Evolutionary conservation across 2,888 invertebrate genomes (phyloP).

Genomic region (Zele albiditarsus): DNA sequence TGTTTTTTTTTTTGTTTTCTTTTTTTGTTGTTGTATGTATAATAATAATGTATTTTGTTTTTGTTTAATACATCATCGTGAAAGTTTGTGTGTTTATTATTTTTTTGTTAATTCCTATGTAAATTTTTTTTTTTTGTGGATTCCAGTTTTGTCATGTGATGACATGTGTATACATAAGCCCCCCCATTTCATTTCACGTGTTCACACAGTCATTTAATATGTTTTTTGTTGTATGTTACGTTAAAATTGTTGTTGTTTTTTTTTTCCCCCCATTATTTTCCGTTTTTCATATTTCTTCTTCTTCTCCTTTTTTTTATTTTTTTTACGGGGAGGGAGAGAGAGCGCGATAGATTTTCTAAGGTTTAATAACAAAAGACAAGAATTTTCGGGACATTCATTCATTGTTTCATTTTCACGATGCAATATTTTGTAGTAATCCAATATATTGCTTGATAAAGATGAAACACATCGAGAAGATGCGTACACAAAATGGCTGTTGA

Average conservation of each 20-base stretch:
- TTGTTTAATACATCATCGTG: slow-evolving; percentile 20
- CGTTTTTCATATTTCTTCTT: neutral
- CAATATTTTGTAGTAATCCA: slow-evolving; percentile 14
- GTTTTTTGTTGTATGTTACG: neutral
- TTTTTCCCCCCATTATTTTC: neutral
- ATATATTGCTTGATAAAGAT: neutral
- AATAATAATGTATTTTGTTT: slow-evolving; percentile 42
- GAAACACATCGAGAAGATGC: neutral
- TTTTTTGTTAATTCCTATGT: slow-evolving; percentile 15
- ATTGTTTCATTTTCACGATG: neutral
- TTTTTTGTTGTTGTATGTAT: no score
- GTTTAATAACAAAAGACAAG: neutral
- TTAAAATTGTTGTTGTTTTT: neutral
- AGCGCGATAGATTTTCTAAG: neutral
- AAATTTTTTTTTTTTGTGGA: slow-evolving; percentile 13
- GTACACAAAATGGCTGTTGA: neutral
- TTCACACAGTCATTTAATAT: neutral
- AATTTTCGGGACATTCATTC: slow-evolving; percentile 1
- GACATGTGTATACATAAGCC: neutral
- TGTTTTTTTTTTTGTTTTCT: slow-evolving; percentile 29
- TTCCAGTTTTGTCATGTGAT: neutral
- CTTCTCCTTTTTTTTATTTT: neutral
- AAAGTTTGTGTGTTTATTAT: slow-evolving; percentile 26
- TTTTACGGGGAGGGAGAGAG: neutral
- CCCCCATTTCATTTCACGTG: neutral